These are phyloP conservation scores for Hylomyscus alleni DNA, from an alignment of 2,797 vertebrate species.

Conservation along the genomic window DNA sequence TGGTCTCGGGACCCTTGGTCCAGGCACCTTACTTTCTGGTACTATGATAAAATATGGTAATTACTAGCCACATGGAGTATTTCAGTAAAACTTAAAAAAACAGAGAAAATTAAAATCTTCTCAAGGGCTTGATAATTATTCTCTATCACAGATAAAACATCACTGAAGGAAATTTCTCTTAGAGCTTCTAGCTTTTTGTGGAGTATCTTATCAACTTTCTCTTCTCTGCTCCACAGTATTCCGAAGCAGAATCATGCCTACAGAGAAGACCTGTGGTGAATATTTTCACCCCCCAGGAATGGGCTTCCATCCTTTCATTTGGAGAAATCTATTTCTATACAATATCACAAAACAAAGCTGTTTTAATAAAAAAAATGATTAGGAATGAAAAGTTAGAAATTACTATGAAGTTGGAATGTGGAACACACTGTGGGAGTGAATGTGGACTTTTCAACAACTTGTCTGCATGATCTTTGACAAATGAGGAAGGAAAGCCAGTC, in stretches of 20 bases:
- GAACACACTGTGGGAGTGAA: conserved; percentile 68
- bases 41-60: neutral
- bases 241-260: conserved; percentile 10
- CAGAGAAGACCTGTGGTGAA: neutral
- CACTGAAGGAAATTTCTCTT: neutral
- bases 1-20: neutral
- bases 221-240: neutral
- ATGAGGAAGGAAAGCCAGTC: conserved; percentile 79
- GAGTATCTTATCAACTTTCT: neutral
- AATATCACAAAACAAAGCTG: conserved; percentile 66
- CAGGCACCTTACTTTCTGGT: neutral
- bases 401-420: conserved; percentile 67
- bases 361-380: conserved; percentile 71
- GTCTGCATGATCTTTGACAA: conserved; percentile 80
- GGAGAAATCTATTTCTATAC: conserved; percentile 69
- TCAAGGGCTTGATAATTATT: neutral
- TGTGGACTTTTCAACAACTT: conserved; percentile 77
- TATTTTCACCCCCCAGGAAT: conserved; percentile 53
- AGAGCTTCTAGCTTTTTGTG: neutral
- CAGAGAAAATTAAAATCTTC: conserved; percentile 31
- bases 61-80: neutral
- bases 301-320: conserved; percentile 57
- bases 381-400: conserved; percentile 76
- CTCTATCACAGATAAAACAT: neutral
- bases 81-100: conserved; percentile 27